Evolutionary conservation across 2,888 invertebrate genomes (phyloP), one percentile per base, ranked within the genome.

Genomic region (Drosophila mimetica): DNA sequence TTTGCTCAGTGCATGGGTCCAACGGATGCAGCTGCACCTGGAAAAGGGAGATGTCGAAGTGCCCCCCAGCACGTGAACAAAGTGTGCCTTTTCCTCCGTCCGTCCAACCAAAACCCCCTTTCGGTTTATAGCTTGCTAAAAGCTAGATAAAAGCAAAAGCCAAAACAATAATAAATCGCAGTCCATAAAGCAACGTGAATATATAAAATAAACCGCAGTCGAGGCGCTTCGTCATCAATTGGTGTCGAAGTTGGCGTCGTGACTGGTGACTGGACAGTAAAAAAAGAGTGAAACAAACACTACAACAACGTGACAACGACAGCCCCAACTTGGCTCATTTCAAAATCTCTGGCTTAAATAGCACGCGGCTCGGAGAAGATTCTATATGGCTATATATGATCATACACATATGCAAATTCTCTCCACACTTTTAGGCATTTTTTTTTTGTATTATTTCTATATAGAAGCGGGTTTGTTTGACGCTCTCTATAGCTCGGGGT

Each of bases 141-240:
- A 47, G 44, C 64, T 69, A 63, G 55, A 54, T 77, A 71, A 80
- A 63, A 51, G 55, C 71, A 69, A 86, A 71, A 65, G 54, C 46
- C 59, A 69, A 60, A 70, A 65, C 76, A 82, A 76, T 50, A 69
- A 67, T 46, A 50, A 67, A 25, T 57, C 58, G 48, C 18, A 53
- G 53, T 28, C 44, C 16, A 32, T 39, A 60, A 14, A 47, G 8
- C 53, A 47, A 47, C 14, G 30, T 32, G 48, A 47, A 25, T 22
- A 53, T 36, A 50, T 42, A 48, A 46, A 44, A 67, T 30, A 28
- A 36, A 55, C 75, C 69, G 55, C 47, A 47, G 71, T 52, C 25
- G 61, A 46, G 47, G 53, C 61, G 80, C 77, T 86, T 59, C 87
- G 80, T 80, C 80, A 80, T 86, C 81, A 79, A 52, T 22, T 22